phyloP scores from a whole-genome alignment of 2,113 vertebrate genomes.

The Epinephelus fuscoguttatus region DNA sequence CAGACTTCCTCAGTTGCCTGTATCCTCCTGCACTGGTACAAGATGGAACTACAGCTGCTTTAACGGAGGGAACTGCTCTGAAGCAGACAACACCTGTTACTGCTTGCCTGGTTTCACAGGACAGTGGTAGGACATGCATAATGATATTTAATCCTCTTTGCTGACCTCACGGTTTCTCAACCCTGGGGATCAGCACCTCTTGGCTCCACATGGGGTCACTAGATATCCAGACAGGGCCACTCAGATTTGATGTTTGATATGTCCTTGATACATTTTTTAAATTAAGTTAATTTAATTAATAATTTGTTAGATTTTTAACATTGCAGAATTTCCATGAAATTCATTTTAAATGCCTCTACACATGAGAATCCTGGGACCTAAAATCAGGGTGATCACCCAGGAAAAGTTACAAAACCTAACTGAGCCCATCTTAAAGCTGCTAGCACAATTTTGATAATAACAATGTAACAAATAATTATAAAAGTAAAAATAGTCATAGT shows the following conservation, averaged over 20 bases:
- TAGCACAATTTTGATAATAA: too few species aligned
- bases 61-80: constrained; percentile 89
- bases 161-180: not conserved
- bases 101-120: constrained; percentile 89
- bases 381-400: not conserved
- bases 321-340: not conserved
- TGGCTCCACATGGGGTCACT: not conserved
- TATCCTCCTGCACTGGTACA: constrained; percentile 84
- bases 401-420: not conserved
- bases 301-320: not conserved
- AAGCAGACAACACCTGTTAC: constrained; percentile 73
- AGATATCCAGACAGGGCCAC: not conserved
- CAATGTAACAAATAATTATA: too few species aligned
- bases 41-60: constrained; percentile 90
- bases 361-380: not conserved
- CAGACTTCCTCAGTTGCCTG: constrained; percentile 86
- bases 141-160: not conserved
- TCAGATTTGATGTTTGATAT: not conserved
- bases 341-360: not conserved
- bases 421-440: not conserved
- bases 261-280: not conserved
- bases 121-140: constrained; percentile 82
- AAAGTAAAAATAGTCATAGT: too few species aligned
- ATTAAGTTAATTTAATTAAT: not conserved
- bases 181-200: too few species aligned